Evolutionary conservation across 2,113 vertebrate species (phyloP).

Genomic region (Electrona antarctica): DNA sequence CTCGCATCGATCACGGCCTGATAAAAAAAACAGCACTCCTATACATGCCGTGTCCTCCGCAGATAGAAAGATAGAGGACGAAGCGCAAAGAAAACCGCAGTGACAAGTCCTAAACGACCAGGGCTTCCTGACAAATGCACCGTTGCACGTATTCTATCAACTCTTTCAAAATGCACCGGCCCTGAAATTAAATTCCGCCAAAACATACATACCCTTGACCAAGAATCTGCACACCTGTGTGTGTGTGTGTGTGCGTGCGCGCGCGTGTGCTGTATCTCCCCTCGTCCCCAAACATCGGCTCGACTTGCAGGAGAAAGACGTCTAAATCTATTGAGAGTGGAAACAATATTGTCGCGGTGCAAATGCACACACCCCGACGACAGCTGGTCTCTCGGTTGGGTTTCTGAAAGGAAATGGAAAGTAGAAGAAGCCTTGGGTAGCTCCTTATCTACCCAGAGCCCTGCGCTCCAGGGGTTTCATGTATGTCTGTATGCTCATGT

Average conservation of each 20-base stretch:
- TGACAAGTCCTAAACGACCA: constrained; percentile 19
- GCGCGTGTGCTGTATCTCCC: too few relatives aligned
- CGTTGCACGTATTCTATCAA: background rate
- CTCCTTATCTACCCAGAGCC: constrained; percentile 43
- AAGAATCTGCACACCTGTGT: background rate
- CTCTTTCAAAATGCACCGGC: background rate
- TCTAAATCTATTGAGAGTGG: background rate
- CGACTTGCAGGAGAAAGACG: background rate
- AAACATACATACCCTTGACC: background rate
- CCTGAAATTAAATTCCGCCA: background rate
- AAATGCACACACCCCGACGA: background rate
- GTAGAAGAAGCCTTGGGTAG: constrained; percentile 29
- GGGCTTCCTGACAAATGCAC: background rate
- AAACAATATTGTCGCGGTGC: constrained; percentile 1
- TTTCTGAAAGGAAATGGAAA: constrained; percentile 37
- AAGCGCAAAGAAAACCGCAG: constrained; percentile 36
- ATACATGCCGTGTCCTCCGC: constrained; percentile 55
- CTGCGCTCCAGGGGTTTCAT: constrained; percentile 24
- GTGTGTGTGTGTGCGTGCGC: too few relatives aligned
- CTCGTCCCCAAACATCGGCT: too few relatives aligned
- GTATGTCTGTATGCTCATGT: constrained; percentile 47
- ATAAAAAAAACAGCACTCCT: constrained; percentile 55
- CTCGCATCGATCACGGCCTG: constrained; percentile 57
- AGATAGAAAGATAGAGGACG: constrained; percentile 49
- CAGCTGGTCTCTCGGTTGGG: background rate